Conservation (phyloP, 2,888 invertebrate species). For the Allygus modestus region DNA sequence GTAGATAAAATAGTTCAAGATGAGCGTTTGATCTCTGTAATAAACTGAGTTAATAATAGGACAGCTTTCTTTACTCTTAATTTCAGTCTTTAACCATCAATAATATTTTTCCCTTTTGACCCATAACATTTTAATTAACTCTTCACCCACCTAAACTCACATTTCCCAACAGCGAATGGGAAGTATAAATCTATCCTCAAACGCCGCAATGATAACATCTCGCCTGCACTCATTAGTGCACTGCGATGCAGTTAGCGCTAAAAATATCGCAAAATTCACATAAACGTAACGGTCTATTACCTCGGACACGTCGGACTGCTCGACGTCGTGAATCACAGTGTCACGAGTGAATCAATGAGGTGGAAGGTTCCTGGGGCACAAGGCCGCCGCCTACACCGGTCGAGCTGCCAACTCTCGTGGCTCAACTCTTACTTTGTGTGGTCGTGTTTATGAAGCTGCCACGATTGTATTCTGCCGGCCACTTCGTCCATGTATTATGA, state of each 20-base stretch:
- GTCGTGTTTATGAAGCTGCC: constrained; percentile 12
- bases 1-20: no score
- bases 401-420: constrained; percentile 27
- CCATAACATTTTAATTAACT: not conserved
- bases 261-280: constrained; percentile 32
- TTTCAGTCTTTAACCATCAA: not conserved
- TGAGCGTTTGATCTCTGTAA: no score
- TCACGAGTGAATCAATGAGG: constrained; percentile 32
- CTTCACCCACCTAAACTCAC: not conserved
- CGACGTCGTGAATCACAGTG: constrained; percentile 22
- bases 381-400: not conserved
- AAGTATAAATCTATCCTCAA: not conserved
- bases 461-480: constrained; percentile 22
- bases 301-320: not conserved
- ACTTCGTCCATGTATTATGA: not conserved
- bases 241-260: constrained; percentile 15
- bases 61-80: no score
- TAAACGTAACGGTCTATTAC: constrained; percentile 48
- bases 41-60: no score
- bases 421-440: constrained; percentile 8
- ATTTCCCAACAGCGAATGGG: not conserved
- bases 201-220: not conserved
- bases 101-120: not conserved
- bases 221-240: constrained; percentile 36
- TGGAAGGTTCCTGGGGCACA: constrained; percentile 13